These are phyloP conservation scores for Eupithecia subumbrata DNA, from an alignment of 2,888 invertebrate genomes.

Conservation along the genomic window DNA sequence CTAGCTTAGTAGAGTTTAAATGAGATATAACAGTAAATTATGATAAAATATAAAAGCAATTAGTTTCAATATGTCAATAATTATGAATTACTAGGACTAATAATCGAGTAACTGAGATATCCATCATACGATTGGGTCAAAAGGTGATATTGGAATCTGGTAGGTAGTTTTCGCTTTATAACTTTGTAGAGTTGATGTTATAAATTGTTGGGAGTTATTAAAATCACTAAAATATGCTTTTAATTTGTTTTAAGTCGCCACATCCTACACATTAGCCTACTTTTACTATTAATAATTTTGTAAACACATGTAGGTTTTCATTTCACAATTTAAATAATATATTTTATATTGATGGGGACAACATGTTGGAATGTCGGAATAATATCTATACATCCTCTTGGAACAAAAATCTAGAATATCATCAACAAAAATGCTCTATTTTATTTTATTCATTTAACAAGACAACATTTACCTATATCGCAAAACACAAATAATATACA, in stretches of 20 bases:
- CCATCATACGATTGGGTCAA: constrained; percentile 49
- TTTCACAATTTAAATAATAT: background rate
- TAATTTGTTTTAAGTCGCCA: background rate
- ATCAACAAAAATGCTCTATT: constrained; percentile 48
- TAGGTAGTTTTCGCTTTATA: background rate
- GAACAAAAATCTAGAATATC: constrained; percentile 29
- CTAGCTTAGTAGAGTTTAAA: constrained; percentile 44
- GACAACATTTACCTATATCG: too few species aligned
- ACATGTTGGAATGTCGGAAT: constrained; percentile 1
- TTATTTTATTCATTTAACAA: constrained; percentile 46
- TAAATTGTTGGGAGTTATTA: background rate
- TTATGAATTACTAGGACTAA: constrained; percentile 39
- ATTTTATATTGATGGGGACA: background rate
- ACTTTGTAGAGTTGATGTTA: background rate
- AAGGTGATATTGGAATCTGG: constrained; percentile 25
- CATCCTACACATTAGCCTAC: constrained; percentile 11
- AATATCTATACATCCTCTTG: constrained; percentile 8
- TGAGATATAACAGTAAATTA: constrained; percentile 38
- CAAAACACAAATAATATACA: constrained; percentile 39
- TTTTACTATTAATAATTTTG: background rate
- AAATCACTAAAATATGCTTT: background rate
- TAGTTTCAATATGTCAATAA: constrained; percentile 37
- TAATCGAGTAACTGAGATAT: constrained; percentile 50
- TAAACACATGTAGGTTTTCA: background rate
- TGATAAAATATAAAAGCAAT: constrained; percentile 39